Base-by-base conservation (phyloP, 1,140 invertebrate genomes). In the Oryctes rhinoceros region DNA sequence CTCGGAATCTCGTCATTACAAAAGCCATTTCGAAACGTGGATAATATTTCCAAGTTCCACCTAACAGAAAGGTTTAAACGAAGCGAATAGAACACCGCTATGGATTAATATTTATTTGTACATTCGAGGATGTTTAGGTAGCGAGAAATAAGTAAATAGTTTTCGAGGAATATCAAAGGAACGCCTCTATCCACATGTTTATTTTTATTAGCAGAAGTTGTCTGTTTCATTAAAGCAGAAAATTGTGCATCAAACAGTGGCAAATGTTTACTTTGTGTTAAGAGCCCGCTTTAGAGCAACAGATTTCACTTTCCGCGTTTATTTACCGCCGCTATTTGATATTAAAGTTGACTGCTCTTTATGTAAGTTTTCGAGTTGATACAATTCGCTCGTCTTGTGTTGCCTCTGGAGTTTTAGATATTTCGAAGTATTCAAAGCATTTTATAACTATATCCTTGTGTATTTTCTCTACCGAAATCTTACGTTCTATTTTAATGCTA, bases 241-340 rank as follows among this genome's bases (percentile, higher is more conserved):
- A 39, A 39, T 53, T 53, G 49, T 53, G n/a, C n/a, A 53, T 53
- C 10, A 53, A 53, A 53, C 11, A 39, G 39, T 7, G 39, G 39
- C 39, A 71, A 20, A 71, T 71, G 65, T 71, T 71, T 71, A 18
- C 20, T 71, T 53, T 53, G n/a, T 11, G 49, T 11, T 53, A 53
- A 53, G 11, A 53, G 10, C 10, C 49, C 49, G 49, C 11, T 53
- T 53, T 53, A 11, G 49, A 53, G n/a, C 10, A n/a, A 11, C 49
- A 53, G n/a, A 53, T 53, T 53, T n/a, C 49, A n/a, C 49, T 15
- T n/a, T 53, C n/a, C 4, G 10, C 13, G 49, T 53, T 53, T 53
- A n/a, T 53, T 53, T 53, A 53, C 49, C 13, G 49, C n/a, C n/a
- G 49, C n/a, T 53, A n/a, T 53, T 53, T 53, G 49, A 53, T 53